Evolutionary conservation across 2,113 vertebrate species (phyloP), one percentile per base, ranked within the genome.

Genomic region (Lipophrys pholis): DNA sequence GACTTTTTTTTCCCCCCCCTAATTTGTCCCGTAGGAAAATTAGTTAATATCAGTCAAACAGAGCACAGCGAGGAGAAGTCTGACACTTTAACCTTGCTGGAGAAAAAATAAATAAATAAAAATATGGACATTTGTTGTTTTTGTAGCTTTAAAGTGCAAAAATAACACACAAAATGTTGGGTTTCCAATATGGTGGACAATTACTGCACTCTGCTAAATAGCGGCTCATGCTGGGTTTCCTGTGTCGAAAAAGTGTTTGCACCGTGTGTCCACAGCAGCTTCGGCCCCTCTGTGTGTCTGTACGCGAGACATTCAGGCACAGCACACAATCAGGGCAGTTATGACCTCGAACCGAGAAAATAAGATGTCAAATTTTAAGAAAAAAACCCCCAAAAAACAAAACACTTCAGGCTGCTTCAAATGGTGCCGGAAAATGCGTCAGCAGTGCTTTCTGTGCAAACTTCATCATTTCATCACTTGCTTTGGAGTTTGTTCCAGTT

Each of bases 211-310:
- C n/a, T 38, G 57, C 17, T 30, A 52, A 43, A 21, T 46, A 50
- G 45, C 38, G 45, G 62, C 21, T 66, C 41, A 59, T 9, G 54
- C 41, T 66, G 54, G 48, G 42, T 52, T 43, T 56, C 14, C 61
- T 55, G 69, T 66, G 54, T 15, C 11, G 48, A 67, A 54, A 53
- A 52, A 10, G 55, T 53, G 60, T 57, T 49, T 30, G 64, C 51
- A 56, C 52, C 2, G 35, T 63, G 43, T 73, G 51, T 62, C 41
- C 70, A 42, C 60, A 64, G 43, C 70, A 64, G 55, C 46, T 51
- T 43, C 39, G 41, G 39, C 9, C 39, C 39, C 56, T 70, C 38
- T 50, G 16, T 73, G 51, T 63, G 36, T 56, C 42, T 3, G 8
- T 51, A 42, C 43, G 49, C 14, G 8, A 64, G 17, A 17, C 40